phyloP scores from a whole-genome alignment of 1,140 invertebrate species.

The Protaetia brevitarsis region DNA sequence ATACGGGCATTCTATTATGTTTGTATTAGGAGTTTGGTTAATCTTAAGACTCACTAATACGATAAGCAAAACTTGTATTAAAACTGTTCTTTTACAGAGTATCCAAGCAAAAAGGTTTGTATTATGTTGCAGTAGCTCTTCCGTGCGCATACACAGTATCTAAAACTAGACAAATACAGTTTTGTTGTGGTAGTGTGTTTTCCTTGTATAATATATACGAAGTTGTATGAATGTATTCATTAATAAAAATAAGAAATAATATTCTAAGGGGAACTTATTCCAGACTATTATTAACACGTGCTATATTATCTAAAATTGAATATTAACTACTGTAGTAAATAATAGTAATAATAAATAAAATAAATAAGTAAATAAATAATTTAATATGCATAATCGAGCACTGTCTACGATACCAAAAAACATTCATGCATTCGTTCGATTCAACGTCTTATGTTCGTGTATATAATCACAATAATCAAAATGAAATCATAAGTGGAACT shows the following conservation, averaged over 20 bases:
- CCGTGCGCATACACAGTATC: too few species aligned
- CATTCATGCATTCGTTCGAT: slow-evolving; percentile 26
- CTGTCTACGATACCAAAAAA: slow-evolving; percentile 40
- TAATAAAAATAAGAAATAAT: slow-evolving; percentile 24
- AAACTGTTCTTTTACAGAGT: too few species aligned
- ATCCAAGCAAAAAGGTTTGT: too few species aligned
- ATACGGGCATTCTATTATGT: too few species aligned
- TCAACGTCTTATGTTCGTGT: slow-evolving; percentile 12
- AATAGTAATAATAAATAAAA: slow-evolving; percentile 3
- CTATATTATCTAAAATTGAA: slow-evolving; percentile 19
- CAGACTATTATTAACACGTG: slow-evolving; percentile 21
- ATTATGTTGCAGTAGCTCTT: too few species aligned
- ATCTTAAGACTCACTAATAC: too few species aligned
- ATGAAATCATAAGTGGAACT: slow-evolving; percentile 20
- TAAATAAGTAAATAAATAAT: slow-evolving; percentile 1
- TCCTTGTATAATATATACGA: slow-evolving; percentile 8
- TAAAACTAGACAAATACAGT: too few species aligned
- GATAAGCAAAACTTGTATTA: too few species aligned
- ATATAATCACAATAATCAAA: slow-evolving; percentile 9
- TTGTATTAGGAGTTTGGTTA: too few species aligned
- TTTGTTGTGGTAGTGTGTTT: background rate
- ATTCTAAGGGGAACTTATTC: slow-evolving; percentile 22
- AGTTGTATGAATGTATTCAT: slow-evolving; percentile 18
- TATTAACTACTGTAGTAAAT: slow-evolving; percentile 10
- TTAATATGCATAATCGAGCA: slow-evolving; percentile 38